Conservation (phyloP, 2,888 invertebrate species). For the Brachyptera risi region DNA sequence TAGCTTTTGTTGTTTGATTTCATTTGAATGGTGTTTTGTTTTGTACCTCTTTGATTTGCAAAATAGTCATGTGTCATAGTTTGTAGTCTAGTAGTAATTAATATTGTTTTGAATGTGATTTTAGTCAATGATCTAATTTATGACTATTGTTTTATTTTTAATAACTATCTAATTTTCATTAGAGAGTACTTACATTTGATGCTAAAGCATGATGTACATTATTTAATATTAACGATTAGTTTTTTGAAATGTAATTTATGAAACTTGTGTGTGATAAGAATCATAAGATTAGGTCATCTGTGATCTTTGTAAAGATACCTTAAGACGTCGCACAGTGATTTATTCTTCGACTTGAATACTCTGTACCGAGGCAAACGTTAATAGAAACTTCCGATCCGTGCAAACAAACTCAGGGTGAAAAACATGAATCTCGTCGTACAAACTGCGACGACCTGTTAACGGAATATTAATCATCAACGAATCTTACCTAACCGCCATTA, state of each 20-base stretch:
- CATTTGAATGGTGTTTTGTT: conserved; percentile 25
- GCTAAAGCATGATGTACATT: conserved; percentile 10
- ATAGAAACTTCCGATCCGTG: conserved; percentile 1
- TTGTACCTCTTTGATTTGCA: conserved; percentile 28
- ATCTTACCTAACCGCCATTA: no score
- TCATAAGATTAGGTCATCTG: conserved; percentile 6
- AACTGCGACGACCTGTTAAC: not conserved
- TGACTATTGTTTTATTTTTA: conserved; percentile 23
- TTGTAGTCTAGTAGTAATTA: conserved; percentile 11
- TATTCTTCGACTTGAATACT: not conserved
- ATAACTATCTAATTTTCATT: not conserved
- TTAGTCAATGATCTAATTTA: conserved; percentile 30
- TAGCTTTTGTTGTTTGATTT: conserved; percentile 18
- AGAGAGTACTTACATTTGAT: not conserved
- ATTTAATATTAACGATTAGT: conserved; percentile 10
- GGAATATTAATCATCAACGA: no score
- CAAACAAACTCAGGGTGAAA: conserved; percentile 22
- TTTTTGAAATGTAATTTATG: conserved; percentile 22
- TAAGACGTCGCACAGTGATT: no score
- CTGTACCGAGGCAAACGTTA: not conserved
- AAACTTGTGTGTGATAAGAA: conserved; percentile 20
- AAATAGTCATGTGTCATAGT: conserved; percentile 26
- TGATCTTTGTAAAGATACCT: no score
- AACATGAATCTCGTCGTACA: not conserved
- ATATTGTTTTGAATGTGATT: conserved; percentile 27